phyloP scores from a whole-genome alignment of 2,888 invertebrate genomes.

The Nematopogon swammerdamellus region DNA sequence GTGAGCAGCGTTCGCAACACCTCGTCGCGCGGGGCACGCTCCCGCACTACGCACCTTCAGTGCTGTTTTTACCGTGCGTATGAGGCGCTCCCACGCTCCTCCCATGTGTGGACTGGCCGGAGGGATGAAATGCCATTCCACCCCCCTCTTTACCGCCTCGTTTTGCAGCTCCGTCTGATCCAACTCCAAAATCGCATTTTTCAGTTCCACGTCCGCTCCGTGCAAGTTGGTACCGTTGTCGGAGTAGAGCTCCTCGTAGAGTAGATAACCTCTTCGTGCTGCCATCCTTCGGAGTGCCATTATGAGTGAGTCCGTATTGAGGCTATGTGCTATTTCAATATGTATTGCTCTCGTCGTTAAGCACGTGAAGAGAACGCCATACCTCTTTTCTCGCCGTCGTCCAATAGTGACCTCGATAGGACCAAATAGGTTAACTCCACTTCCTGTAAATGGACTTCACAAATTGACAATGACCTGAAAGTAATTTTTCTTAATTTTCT shows the following conservation, averaged over 20 bases:
- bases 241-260: slow-evolving; percentile 9
- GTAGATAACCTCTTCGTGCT: slow-evolving; percentile 11
- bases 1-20: slow-evolving; percentile 2
- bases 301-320: slow-evolving; percentile 12
- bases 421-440: slow-evolving; percentile 8
- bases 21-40: slow-evolving; percentile 11
- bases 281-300: slow-evolving; percentile 15
- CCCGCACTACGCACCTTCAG: slow-evolving; percentile 10
- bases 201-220: slow-evolving; percentile 4
- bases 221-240: slow-evolving; percentile 9
- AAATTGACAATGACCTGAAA: too few relatives aligned
- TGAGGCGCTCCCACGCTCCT: slow-evolving; percentile 14
- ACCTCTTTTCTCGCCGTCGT: slow-evolving; percentile 7
- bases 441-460: slow-evolving; percentile 7
- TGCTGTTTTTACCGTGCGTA: slow-evolving; percentile 10
- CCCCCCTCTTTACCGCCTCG: slow-evolving; percentile 3
- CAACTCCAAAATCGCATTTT: background rate
- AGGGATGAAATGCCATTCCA: slow-evolving; percentile 11
- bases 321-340: slow-evolving; percentile 10
- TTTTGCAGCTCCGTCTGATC: slow-evolving; percentile 1
- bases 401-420: slow-evolving; percentile 8
- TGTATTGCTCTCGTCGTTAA: slow-evolving; percentile 7
- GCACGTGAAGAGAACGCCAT: slow-evolving; percentile 10
- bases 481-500: too few relatives aligned
- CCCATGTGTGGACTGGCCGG: slow-evolving; percentile 12